Evolutionary conservation across 2,797 vertebrate species (phyloP).

Genomic region (Chelon labrosus): DNA sequence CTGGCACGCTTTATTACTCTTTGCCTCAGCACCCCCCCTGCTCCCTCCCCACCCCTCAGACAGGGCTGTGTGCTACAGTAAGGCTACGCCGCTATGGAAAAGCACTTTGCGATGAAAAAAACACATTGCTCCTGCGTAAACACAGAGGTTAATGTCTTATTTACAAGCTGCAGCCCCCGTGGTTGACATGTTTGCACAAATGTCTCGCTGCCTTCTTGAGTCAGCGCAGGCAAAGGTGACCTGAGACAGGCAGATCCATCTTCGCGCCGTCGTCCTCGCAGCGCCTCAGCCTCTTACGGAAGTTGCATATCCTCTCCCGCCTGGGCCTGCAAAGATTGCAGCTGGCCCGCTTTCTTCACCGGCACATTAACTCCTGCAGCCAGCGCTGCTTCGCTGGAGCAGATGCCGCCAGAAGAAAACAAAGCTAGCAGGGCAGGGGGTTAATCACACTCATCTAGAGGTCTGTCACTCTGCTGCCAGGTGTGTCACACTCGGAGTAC

Average conservation of each 20-base stretch:
- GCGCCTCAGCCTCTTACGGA: slow-evolving; percentile 30
- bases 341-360: slow-evolving; percentile 52
- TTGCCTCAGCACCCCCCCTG: slow-evolving; percentile 48
- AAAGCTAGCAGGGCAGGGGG: slow-evolving; percentile 64
- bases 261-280: slow-evolving; percentile 17
- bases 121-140: slow-evolving; percentile 66
- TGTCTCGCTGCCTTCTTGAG: slow-evolving; percentile 44
- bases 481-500: slow-evolving; percentile 71
- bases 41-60: slow-evolving; percentile 28
- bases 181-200: slow-evolving; percentile 56
- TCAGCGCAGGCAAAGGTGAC: slow-evolving; percentile 33
- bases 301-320: slow-evolving; percentile 17
- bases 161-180: slow-evolving; percentile 57
- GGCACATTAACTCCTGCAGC: slow-evolving; percentile 69
- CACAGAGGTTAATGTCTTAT: slow-evolving; percentile 74
- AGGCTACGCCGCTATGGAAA: slow-evolving; percentile 46
- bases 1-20: slow-evolving; percentile 78
- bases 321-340: slow-evolving; percentile 51
- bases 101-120: slow-evolving; percentile 66
- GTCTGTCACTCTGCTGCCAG: slow-evolving; percentile 60
- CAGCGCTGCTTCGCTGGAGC: slow-evolving; percentile 63
- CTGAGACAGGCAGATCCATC: slow-evolving; percentile 53
- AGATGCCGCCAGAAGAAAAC: slow-evolving; percentile 68
- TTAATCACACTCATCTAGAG: slow-evolving; percentile 73
- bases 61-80: slow-evolving; percentile 22